These are phyloP conservation scores for Pseudococcus jackbeardsleyi DNA, from an alignment of 2,888 invertebrate genomes.

Conservation along the genomic window DNA sequence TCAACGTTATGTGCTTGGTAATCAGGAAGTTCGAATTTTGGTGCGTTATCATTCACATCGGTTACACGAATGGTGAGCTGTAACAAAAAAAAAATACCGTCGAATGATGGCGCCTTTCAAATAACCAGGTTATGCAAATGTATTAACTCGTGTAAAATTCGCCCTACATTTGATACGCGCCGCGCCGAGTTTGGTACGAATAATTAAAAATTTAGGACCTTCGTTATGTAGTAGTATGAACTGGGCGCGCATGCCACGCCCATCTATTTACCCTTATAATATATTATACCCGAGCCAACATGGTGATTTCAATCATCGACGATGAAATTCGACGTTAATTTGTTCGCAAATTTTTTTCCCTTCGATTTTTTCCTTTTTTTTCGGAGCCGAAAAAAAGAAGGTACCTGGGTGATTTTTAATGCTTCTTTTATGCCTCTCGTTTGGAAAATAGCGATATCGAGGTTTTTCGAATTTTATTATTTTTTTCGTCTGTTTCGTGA, in stretches of 20 bases:
- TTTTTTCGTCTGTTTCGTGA: neutral
- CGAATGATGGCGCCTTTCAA: neutral
- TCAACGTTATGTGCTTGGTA: conserved; percentile 97
- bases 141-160: conserved; percentile 19
- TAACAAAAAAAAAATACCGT: neutral
- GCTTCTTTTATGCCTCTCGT: neutral
- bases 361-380: neutral
- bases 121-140: neutral
- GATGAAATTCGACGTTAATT: neutral
- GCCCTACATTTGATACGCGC: neutral
- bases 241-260: conserved; percentile 12
- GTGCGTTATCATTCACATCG: conserved; percentile 98
- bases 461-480: neutral
- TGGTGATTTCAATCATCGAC: conserved; percentile 10
- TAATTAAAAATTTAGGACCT: conserved; percentile 32
- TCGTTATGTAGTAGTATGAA: conserved; percentile 9
- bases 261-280: conserved; percentile 19
- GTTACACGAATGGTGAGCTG: conserved; percentile 93
- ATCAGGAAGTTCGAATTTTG: conserved; percentile 95
- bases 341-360: neutral
- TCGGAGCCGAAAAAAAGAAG: neutral
- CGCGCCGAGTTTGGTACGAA: neutral
- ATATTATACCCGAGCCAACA: neutral
- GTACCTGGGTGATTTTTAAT: neutral
- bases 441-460: neutral